phyloP scores from a whole-genome alignment of 2,797 vertebrate genomes.

The Acipenser ruthenus region DNA sequence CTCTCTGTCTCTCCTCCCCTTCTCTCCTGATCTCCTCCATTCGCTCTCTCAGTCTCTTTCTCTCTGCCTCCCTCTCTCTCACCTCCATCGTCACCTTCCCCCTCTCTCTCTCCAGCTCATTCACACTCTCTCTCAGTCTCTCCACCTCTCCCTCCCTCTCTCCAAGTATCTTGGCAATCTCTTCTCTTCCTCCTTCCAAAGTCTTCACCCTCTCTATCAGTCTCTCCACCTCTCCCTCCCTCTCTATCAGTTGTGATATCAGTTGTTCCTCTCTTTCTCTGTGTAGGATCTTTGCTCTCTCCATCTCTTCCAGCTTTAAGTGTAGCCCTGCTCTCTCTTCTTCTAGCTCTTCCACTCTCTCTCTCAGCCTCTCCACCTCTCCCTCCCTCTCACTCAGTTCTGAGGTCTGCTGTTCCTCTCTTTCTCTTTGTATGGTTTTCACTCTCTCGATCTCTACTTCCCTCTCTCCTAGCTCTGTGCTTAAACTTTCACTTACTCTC shows the following conservation, averaged over 20 bases:
- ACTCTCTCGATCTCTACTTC: constrained; percentile 8
- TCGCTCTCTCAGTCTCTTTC: constrained; percentile 13
- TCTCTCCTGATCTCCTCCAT: constrained; percentile 15
- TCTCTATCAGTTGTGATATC: constrained; percentile 19
- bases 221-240: constrained; percentile 21
- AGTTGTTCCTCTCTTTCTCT: constrained; percentile 7
- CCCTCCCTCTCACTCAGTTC: constrained; percentile 6
- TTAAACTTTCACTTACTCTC: too few relatives aligned
- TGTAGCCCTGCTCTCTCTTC: not conserved
- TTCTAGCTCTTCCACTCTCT: not conserved
- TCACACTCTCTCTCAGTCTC: constrained; percentile 4
- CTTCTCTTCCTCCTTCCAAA: constrained; percentile 27
- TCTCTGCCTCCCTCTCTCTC: constrained; percentile 7
- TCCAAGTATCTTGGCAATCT: constrained; percentile 20
- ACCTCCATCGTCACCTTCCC: not conserved
- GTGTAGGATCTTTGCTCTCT: not conserved
- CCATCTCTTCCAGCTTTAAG: not conserved
- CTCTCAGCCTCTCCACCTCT: constrained; percentile 3
- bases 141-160: constrained; percentile 10
- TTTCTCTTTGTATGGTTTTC: not conserved
- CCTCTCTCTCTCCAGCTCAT: constrained; percentile 6
- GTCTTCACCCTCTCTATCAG: constrained; percentile 9
- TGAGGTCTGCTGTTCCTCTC: too few relatives aligned
- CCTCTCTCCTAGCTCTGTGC: not conserved
- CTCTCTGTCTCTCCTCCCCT: constrained; percentile 1